Base-by-base conservation (phyloP, 2,888 invertebrate genomes). In the Ferrisia virgata region DNA sequence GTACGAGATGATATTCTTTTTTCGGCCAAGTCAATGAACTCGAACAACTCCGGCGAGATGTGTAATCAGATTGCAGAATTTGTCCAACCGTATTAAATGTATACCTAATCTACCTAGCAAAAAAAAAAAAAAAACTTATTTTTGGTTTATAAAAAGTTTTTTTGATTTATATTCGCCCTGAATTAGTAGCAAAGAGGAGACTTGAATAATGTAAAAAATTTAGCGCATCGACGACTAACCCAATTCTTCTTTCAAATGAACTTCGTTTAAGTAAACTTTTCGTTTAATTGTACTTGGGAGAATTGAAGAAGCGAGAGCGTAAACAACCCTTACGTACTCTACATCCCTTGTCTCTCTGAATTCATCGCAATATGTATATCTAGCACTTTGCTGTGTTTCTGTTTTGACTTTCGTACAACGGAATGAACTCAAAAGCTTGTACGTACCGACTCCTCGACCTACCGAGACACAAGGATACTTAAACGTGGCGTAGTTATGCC, bases 291-390 rank as follows among this genome's bases (percentile, higher is more conserved):
- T 18, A 72, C 72, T 72, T 72, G 72, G 15, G 72, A 72, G 72
- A 72, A 72, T 72, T 72, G 72, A 72, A 72, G 72, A 72, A 31
- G 72, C 33, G 31, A 31, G 72, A 31, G n/a, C 33, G 72, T 72
- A 72, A 72, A 36, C 36, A 72, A 72, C 9, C 72, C n/a, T 33
- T n/a, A 3, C 33, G 33, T 11, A 8, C 39, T n/a, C n/a, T n/a
- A n/a, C 39, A 11, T 11, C 28, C 13, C 28, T 11, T 47, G 47
- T 28, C 28, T 13, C 9, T 25, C 64, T 2, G 64, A 28, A n/a
- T n/a, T n/a, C n/a, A n/a, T n/a, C n/a, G n/a, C n/a, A n/a, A n/a
- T n/a, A n/a, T n/a, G n/a, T n/a, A n/a, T n/a, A n/a, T n/a, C n/a
- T n/a, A n/a, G n/a, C n/a, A n/a, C n/a, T n/a, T n/a, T n/a, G n/a